A percentile compares a stretch with the other conserved stretches of the same genome.
Conservation (phyloP, 2,797 vertebrate genomes). For the Champsocephalus esox region DNA sequence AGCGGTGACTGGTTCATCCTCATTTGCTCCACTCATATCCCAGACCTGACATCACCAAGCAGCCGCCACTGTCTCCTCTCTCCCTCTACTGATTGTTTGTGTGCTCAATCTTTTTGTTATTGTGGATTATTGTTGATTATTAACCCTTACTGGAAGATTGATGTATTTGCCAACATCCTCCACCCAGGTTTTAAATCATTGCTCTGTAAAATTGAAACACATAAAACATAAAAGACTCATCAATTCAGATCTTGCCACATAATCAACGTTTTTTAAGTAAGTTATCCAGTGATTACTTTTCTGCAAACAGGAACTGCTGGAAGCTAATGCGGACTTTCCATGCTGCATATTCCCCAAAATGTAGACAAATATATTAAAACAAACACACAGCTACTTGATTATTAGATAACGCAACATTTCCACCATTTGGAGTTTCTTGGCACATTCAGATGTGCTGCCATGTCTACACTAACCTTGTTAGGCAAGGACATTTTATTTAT, state of each 20-base stretch:
- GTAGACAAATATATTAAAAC: neutral
- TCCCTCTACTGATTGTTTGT: slow-evolving; percentile 37
- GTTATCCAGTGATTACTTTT: neutral
- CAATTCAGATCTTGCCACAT: neutral
- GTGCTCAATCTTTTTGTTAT: slow-evolving; percentile 41
- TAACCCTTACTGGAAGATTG: slow-evolving; percentile 6
- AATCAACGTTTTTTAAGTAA: neutral
- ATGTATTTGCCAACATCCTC: neutral
- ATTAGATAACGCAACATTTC: neutral
- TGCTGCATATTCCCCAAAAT: neutral
- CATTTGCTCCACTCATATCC: slow-evolving; percentile 75
- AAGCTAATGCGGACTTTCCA: neutral
- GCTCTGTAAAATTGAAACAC: neutral
- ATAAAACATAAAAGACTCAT: neutral
- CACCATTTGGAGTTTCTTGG: slow-evolving; percentile 12
- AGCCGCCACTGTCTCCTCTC: slow-evolving; percentile 43
- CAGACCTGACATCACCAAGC: slow-evolving; percentile 66
- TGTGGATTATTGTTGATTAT: slow-evolving; percentile 32
- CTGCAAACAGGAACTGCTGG: neutral
- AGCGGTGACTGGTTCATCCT: slow-evolving; percentile 71
- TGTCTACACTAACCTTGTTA: slow-evolving; percentile 9
- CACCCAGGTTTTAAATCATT: neutral
- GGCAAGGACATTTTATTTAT: no score
- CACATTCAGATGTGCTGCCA: neutral
- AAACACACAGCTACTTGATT: neutral